Percentiles rank a stretch among this genome's conserved stretches.
Evolutionary conservation across 2,113 vertebrate species (phyloP).

Genomic region (Tachysurus vachellii): DNA sequence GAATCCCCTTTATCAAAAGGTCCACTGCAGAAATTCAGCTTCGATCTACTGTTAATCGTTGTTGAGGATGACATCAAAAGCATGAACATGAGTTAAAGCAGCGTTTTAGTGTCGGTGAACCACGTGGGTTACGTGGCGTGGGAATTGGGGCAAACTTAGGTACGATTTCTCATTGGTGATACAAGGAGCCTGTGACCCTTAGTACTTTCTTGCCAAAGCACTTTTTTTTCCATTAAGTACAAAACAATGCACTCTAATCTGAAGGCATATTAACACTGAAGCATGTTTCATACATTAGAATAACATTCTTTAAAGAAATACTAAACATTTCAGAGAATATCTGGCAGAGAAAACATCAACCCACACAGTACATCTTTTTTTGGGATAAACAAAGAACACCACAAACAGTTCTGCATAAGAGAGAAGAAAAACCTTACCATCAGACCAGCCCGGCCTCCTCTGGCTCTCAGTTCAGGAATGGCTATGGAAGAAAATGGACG

Average conservation of each 20-base stretch:
- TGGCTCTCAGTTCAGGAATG: conserved; percentile 67
- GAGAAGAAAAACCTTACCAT: conserved; percentile 68
- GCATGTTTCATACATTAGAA: conserved; percentile 1
- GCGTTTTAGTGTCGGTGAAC: conserved; percentile 14
- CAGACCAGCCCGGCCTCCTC: conserved; percentile 72
- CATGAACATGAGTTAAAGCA: conserved; percentile 20
- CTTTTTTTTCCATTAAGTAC: conserved; percentile 1
- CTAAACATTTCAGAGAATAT: conserved; percentile 27
- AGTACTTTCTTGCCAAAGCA: background rate
- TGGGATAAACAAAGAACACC: background rate
- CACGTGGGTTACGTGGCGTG: conserved; percentile 25
- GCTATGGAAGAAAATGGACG: conserved; percentile 62
- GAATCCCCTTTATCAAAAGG: conserved; percentile 10
- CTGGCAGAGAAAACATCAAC: conserved; percentile 20
- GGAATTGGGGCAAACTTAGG: background rate
- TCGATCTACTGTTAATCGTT: conserved; percentile 17
- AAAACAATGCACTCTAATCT: conserved; percentile 6
- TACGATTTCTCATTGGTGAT: conserved; percentile 1
- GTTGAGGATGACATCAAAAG: conserved; percentile 27
- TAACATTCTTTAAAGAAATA: conserved; percentile 16
- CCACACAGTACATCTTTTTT: conserved; percentile 27
- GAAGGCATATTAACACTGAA: background rate
- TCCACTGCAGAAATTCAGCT: conserved; percentile 47
- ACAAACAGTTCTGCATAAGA: conserved; percentile 15
- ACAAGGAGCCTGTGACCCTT: background rate